Base-by-base conservation (phyloP, 1,140 invertebrate species). In the Plectrocnemia conspersa region DNA sequence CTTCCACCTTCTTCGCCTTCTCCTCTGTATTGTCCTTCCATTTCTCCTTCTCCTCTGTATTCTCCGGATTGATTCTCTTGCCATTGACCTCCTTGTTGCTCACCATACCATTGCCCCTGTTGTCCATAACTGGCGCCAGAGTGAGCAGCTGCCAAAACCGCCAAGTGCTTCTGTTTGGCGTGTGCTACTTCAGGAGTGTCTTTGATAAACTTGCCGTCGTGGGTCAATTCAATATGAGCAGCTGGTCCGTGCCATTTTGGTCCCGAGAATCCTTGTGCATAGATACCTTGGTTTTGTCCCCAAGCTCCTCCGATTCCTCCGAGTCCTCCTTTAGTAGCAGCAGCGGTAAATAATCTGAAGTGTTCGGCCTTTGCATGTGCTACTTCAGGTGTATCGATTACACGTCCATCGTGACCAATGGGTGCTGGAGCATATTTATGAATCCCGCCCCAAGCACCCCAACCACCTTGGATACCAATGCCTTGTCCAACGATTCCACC, bases 271-370 rank as follows among this genome's bases (percentile, higher is more conserved):
- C 41, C 40, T 2, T n/a, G 6, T 19, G 63, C 56, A 10, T 65
- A 61, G 11, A 58, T 63, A 21, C 54, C 61, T 16, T 59, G 71
- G 16, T 59, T 67, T 3, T 58, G 70, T 45, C 65, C 64, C 0
- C 66, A 62, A 22, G 66, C 72, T 45, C 68, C 71, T 2, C 77
- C 73, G 32, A 65, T 65, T 48, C 70, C 71, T 11, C 70, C 70
- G 67, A 71, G 81, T 29, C 80, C 79, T 5, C 80, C 83, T n/a
- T n/a, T n/a, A n/a, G n/a, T n/a, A 38, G 58, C 23, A 24, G 58
- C 58, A 40, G 47, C 58, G 18, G 58, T 48, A 19, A 45, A 40
- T 11, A 49, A 47, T 33, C 67, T 46, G 16, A 73, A 61, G 59
- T 75, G 73, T 10, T 67, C 69, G 13, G 72, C 70, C 36, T 71